These are phyloP conservation scores for Thaumatotibia leucotreta DNA, from an alignment of 1,140 invertebrate genomes.

Conservation along the genomic window DNA sequence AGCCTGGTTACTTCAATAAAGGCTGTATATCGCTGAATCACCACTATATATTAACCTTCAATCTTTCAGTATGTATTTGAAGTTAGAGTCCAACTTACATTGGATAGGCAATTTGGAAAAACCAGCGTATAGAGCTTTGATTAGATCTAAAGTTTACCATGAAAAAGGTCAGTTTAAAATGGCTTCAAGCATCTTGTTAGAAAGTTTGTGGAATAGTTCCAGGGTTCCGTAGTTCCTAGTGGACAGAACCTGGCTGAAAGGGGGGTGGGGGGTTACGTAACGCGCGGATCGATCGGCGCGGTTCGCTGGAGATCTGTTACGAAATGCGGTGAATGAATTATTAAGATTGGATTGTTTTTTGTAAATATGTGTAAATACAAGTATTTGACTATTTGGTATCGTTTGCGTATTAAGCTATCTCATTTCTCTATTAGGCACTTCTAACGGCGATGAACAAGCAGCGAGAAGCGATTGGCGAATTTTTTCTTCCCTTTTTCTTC, in stretches of 20 bases:
- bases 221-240: slow-evolving; percentile 34
- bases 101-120: not conserved
- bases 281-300: slow-evolving; percentile 57
- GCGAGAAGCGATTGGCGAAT: too few relatives aligned
- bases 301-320: slow-evolving; percentile 26
- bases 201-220: not conserved
- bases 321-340: not conserved
- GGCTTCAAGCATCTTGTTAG: not conserved
- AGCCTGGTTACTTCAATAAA: not conserved
- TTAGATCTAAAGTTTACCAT: not conserved
- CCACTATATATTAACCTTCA: not conserved
- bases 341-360: not conserved
- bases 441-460: too few relatives aligned
- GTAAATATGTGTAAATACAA: too few relatives aligned
- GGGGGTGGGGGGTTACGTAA: slow-evolving; percentile 55
- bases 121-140: not conserved
- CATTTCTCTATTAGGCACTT: too few relatives aligned
- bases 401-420: not conserved
- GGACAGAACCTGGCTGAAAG: slow-evolving; percentile 54
- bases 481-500: too few relatives aligned
- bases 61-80: not conserved
- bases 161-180: not conserved
- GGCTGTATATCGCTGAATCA: not conserved
- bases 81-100: not conserved
- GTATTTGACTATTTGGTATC: not conserved